Conservation (phyloP, 2,888 invertebrate genomes). For the Andrena bicolor region DNA sequence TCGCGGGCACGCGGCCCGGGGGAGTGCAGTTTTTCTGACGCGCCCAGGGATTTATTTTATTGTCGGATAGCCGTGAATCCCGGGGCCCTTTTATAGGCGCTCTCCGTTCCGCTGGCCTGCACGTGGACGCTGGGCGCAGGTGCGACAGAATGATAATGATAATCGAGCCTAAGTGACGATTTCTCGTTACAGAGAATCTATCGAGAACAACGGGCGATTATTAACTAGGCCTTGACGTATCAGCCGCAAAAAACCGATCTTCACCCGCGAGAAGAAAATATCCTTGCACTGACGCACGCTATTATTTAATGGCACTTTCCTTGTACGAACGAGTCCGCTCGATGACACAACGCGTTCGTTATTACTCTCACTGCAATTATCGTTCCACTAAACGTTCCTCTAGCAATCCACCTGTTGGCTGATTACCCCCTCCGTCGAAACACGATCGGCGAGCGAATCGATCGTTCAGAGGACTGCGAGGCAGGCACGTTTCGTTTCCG, state of each 20-base stretch:
- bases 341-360: background rate
- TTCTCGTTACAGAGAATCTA: constrained; percentile 7
- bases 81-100: background rate
- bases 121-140: background rate
- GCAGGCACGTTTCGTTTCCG: no score
- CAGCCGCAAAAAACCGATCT: constrained; percentile 18
- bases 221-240: constrained; percentile 49
- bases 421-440: no score
- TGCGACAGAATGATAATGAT: background rate
- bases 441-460: no score
- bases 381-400: background rate
- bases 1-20: constrained; percentile 4
- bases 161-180: background rate
- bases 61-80: background rate
- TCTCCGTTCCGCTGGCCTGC: no score
- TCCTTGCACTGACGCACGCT: constrained; percentile 34
- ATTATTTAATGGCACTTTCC: constrained; percentile 35
- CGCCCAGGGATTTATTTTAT: constrained; percentile 17
- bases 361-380: constrained; percentile 22
- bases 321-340: constrained; percentile 29
- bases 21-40: constrained; percentile 24
- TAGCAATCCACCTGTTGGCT: background rate
- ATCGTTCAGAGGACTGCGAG: no score
- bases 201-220: constrained; percentile 38
- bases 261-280: constrained; percentile 18